These are phyloP conservation scores for Zootoca vivipara DNA, from an alignment of 2,113 vertebrate species.

Conservation along the genomic window DNA sequence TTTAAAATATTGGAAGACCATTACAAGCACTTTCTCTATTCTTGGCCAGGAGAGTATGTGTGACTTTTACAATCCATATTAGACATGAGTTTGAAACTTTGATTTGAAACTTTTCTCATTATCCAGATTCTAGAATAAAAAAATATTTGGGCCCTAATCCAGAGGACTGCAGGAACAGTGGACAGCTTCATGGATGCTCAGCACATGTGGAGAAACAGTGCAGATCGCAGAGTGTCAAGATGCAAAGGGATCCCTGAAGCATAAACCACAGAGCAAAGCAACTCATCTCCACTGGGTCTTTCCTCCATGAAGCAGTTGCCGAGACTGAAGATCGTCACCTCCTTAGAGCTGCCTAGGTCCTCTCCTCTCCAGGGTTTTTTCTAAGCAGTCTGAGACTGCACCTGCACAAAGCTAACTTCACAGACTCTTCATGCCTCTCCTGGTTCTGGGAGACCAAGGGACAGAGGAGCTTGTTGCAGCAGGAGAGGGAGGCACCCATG, in stretches of 20 bases:
- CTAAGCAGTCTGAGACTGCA: too few relatives aligned
- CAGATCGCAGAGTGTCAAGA: neutral
- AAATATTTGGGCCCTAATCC: neutral
- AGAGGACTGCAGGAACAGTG: neutral
- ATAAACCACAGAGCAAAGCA: neutral
- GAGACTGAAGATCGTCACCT: too few relatives aligned
- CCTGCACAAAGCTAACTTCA: too few relatives aligned
- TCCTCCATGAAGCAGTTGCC: too few relatives aligned
- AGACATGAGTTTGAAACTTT: constrained; percentile 32
- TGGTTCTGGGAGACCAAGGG: too few relatives aligned
- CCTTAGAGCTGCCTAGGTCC: too few relatives aligned
- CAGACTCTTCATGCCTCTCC: too few relatives aligned
- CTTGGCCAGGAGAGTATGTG: constrained; percentile 48
- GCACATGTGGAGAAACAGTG: neutral
- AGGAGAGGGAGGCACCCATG: too few relatives aligned
- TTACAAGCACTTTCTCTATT: constrained; percentile 47
- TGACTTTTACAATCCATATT: constrained; percentile 50
- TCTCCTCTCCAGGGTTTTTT: too few relatives aligned
- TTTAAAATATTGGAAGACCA: constrained; percentile 56
- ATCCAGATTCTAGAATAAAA: neutral
- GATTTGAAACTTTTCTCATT: constrained; percentile 18
- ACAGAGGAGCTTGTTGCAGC: too few relatives aligned
- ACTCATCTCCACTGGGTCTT: too few relatives aligned
- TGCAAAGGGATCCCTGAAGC: neutral
- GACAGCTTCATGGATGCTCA: neutral